phyloP scores from a whole-genome alignment of 2,797 vertebrate species.

The Manis crassicaudata region DNA sequence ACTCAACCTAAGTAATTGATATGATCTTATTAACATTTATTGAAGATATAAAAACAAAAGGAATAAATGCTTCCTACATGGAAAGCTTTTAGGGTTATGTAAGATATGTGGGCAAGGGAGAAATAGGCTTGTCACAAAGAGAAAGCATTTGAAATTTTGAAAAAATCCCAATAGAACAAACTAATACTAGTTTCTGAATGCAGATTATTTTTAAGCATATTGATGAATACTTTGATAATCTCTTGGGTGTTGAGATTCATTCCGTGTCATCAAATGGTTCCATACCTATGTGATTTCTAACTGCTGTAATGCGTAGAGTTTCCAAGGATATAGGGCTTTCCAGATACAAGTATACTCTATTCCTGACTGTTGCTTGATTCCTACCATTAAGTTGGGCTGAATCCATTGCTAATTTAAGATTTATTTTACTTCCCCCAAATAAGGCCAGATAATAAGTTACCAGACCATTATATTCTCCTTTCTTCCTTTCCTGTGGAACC shows the following conservation, averaged over 20 bases:
- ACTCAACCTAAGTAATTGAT: neutral
- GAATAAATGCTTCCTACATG: neutral
- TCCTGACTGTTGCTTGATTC: neutral
- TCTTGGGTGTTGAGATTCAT: neutral
- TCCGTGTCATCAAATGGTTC: neutral
- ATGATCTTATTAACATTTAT: neutral
- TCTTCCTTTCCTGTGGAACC: neutral
- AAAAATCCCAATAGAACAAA: neutral
- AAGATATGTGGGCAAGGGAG: neutral
- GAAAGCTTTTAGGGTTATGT: neutral
- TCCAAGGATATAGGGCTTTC: neutral
- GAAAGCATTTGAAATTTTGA: neutral
- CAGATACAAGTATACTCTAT: neutral
- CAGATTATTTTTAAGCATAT: neutral
- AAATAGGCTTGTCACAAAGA: neutral
- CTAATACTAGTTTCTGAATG: neutral
- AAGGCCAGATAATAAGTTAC: neutral
- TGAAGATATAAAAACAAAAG: neutral
- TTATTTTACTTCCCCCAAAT: neutral
- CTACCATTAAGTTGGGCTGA: neutral
- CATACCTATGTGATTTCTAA: neutral
- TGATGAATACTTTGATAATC: neutral
- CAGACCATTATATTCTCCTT: neutral
- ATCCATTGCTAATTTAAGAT: neutral
- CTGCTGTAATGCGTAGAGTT: neutral